Base-by-base conservation (phyloP, 2,797 vertebrate species). In the Scolopax bukidnonensis region DNA sequence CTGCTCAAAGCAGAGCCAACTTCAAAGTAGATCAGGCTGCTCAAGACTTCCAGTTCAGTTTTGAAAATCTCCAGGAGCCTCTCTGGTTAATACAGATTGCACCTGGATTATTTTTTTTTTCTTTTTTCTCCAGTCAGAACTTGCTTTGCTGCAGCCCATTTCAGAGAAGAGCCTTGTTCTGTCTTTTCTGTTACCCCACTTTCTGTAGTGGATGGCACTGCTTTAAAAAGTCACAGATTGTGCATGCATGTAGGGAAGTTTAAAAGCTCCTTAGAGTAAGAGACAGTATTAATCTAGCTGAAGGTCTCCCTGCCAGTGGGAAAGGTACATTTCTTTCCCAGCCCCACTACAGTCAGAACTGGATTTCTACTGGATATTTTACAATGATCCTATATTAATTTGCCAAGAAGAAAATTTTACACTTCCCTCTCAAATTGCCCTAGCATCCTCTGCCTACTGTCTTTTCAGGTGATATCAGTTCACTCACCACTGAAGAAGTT, bases 401-500 rank as follows among this genome's bases (percentile, higher is more conserved):
- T 89, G 19, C 6, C 20, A 30, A 14, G 7, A 73, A 67, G 5
- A 77, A 64, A 43, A 51, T 64, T 10, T 73, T 84, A 36, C 12
- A 41, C 10, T 83, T 5, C 9, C 6, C 3, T 74, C 24, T 14
- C 41, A 67, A 32, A 64, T 77, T 41, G 14, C 14, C 13, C 4
- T 45, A 36, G 2, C 11, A 48, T 60, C 10, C 15, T 67, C 10
- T 0, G 0, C 4, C 38, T 80, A 19, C 18, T 33, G 36, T 7
- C 48, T 80, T 85, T 60, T 23, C 32, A 16, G 17, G 6, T 32
- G 12, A 33, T 33, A 32, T 4, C 1, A 20, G 41, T 93, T 90
- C 25, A 76, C 15, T 60, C 19, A 71, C 13, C 11, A 47, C 9
- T 78, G 48, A 87, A 73, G 1, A 87, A 51, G 3, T 43, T 64